Conservation (phyloP, 1,140 invertebrate genomes). For the Sitobion miscanthi region DNA sequence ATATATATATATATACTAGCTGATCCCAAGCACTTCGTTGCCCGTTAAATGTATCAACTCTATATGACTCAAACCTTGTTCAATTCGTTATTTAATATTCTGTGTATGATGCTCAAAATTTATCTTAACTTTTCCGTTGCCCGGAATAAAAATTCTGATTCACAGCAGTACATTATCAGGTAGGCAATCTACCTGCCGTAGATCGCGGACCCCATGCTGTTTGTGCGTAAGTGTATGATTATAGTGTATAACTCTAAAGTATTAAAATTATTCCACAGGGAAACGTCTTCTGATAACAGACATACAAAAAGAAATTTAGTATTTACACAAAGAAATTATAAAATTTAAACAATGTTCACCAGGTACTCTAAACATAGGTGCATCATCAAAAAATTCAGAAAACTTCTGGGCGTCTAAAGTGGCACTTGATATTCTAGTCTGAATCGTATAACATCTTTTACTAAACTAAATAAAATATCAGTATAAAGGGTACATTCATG, state of each 20-base stretch:
- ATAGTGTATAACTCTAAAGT: too few species aligned
- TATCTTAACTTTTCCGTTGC: too few species aligned
- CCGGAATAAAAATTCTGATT: too few species aligned
- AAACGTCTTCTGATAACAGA: constrained; percentile 67
- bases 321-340: background rate
- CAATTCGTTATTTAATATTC: too few species aligned
- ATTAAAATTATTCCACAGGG: constrained; percentile 67
- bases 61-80: too few species aligned
- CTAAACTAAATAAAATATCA: constrained; percentile 96
- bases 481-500: constrained; percentile 98
- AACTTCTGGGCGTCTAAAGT: constrained; percentile 98
- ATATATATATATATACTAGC: background rate
- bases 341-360: constrained; percentile 64
- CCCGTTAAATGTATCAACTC: too few species aligned
- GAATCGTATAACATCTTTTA: constrained; percentile 97
- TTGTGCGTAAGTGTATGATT: too few species aligned
- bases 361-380: constrained; percentile 97
- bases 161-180: too few species aligned
- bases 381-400: constrained; percentile 95
- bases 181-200: too few species aligned
- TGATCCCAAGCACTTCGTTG: too few species aligned
- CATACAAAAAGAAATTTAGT: constrained; percentile 26
- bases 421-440: constrained; percentile 96
- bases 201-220: too few species aligned
- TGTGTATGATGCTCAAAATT: too few species aligned